These are phyloP conservation scores for Labeo rohita DNA, from an alignment of 2,113 vertebrate species.

Conservation along the genomic window DNA sequence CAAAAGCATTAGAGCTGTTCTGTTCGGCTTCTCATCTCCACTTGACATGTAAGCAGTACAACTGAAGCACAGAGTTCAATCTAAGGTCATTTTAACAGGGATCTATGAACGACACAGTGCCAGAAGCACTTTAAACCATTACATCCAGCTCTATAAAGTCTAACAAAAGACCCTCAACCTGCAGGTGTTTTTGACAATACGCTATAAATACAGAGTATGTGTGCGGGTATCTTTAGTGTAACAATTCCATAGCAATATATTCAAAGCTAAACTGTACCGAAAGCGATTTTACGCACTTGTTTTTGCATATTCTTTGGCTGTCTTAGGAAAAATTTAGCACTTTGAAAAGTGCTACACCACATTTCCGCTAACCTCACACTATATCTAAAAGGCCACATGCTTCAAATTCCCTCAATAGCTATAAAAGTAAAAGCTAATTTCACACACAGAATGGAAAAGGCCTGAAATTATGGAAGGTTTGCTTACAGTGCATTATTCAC, in stretches of 20 bases:
- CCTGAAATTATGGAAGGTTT: not conserved
- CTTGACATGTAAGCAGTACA: conserved; percentile 19
- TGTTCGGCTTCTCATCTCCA: conserved; percentile 34
- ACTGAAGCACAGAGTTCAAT: conserved; percentile 27
- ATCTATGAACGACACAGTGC: not conserved
- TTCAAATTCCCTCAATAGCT: not conserved
- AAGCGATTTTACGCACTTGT: not conserved
- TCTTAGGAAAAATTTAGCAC: not conserved
- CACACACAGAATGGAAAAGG: not conserved
- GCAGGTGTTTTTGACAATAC: not conserved
- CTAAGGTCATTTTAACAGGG: conserved; percentile 31
- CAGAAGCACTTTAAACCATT: conserved; percentile 17
- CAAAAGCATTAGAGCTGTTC: conserved; percentile 25
- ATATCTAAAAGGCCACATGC: not conserved
- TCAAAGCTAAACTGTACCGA: not conserved
- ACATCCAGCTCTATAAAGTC: not conserved
- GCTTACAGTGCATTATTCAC: not conserved
- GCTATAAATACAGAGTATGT: not conserved
- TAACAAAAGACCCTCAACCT: conserved; percentile 11
- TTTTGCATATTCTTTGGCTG: not conserved
- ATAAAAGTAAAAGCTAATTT: not conserved
- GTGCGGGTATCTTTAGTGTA: not conserved
- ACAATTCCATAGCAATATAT: not conserved
- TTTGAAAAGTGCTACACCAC: not conserved
- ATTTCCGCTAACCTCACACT: not conserved